phyloP scores from a whole-genome alignment of 2,797 vertebrate species.

The Synanceia verrucosa region DNA sequence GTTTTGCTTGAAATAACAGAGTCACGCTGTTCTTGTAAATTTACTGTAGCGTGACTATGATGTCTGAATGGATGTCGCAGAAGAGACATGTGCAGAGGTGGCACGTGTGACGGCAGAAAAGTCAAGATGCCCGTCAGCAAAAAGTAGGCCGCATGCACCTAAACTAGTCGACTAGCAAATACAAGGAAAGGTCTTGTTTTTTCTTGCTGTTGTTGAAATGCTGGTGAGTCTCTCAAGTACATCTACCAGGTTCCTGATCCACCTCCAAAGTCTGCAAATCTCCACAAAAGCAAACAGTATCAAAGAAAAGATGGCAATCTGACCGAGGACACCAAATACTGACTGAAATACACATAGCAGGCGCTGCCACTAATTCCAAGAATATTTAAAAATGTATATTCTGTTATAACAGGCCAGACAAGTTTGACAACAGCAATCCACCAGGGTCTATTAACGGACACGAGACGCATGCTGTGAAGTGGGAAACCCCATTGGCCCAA shows the following conservation, averaged over 20 bases:
- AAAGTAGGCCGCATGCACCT: not conserved
- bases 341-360: conserved; percentile 1
- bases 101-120: not conserved
- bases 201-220: not conserved
- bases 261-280: conserved; percentile 4
- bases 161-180: not conserved
- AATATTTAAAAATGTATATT: conserved; percentile 23
- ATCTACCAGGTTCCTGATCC: not conserved
- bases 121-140: not conserved
- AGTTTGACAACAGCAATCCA: conserved; percentile 58
- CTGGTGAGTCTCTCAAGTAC: not conserved
- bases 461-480: conserved; percentile 57
- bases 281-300: not conserved
- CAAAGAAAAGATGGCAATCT: not conserved
- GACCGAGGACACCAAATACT: not conserved
- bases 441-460: conserved; percentile 66
- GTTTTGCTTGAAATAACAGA: not conserved
- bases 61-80: not conserved
- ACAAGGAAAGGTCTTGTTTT: not conserved
- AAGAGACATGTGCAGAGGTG: not conserved
- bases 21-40: not conserved
- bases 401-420: conserved; percentile 42
- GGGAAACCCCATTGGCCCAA: conserved; percentile 69
- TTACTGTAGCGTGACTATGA: not conserved
- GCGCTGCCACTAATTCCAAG: conserved; percentile 4